phyloP scores from a whole-genome alignment of 2,797 vertebrate species.

The Halcyon badia region DNA sequence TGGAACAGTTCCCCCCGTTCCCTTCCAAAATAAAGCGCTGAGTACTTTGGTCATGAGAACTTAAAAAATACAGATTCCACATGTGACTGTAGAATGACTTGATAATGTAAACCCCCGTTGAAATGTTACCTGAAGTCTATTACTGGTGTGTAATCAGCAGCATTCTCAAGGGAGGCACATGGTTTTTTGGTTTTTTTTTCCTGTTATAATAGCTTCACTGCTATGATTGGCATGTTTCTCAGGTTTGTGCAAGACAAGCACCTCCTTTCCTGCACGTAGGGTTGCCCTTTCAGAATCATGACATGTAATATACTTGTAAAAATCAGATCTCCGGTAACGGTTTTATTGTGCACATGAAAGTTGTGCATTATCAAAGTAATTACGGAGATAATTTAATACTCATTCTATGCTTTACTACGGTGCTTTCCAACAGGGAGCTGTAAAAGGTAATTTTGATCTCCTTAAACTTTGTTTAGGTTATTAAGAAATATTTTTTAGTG shows the following conservation, averaged over 20 bases:
- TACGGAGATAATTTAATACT: conserved; percentile 40
- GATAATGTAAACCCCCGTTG: neutral
- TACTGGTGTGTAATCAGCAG: neutral
- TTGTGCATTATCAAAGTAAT: conserved; percentile 17
- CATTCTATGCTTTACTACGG: neutral
- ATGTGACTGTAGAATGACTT: neutral
- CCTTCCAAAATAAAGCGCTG: neutral
- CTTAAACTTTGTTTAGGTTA: conserved; percentile 61
- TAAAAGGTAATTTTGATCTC: conserved; percentile 60
- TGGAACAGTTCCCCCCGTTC: neutral
- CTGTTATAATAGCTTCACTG: neutral
- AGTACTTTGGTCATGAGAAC: neutral
- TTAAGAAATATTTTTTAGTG: conserved; percentile 42
- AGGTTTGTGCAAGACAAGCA: neutral
- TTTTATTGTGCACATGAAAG: conserved; percentile 22
- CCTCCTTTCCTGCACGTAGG: neutral
- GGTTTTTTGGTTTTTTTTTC: neutral
- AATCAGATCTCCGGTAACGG: neutral
- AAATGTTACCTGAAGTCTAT: neutral
- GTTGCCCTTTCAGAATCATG: neutral
- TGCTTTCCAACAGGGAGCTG: conserved; percentile 45
- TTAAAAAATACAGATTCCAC: neutral
- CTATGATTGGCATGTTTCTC: neutral
- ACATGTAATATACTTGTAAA: neutral
- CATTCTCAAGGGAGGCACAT: neutral